Conservation (phyloP, 2,888 invertebrate species). For the Xestia sexstrigata region DNA sequence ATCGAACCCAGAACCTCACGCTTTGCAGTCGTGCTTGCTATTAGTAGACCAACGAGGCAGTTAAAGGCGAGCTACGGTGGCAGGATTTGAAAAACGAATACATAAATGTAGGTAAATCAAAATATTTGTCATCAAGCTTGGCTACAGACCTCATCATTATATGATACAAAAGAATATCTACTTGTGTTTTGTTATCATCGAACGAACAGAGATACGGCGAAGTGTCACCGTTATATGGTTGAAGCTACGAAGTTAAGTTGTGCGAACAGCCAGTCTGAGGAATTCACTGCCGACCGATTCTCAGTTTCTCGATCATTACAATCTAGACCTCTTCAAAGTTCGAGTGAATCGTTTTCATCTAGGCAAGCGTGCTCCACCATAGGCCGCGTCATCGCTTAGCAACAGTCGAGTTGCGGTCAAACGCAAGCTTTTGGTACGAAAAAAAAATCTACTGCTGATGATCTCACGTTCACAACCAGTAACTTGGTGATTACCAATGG, state of each 20-base stretch:
- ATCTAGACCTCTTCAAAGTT: background rate
- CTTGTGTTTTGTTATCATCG: background rate
- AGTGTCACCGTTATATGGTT: background rate
- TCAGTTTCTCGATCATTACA: background rate
- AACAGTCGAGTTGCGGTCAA: background rate
- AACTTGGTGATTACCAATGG: background rate
- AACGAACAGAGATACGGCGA: background rate
- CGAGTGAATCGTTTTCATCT: background rate
- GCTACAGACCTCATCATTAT: too few relatives aligned
- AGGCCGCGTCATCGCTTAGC: background rate
- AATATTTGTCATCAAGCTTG: background rate
- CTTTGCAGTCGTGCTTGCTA: too few relatives aligned
- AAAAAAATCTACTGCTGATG: background rate
- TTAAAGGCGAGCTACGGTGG: too few relatives aligned
- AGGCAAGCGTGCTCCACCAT: background rate
- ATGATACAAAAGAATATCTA: background rate
- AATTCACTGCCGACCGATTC: background rate
- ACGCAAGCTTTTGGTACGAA: background rate
- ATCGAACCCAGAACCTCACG: too few relatives aligned
- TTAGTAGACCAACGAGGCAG: too few relatives aligned
- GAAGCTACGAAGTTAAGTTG: background rate
- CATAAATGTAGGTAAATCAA: too few relatives aligned
- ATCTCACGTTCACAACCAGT: background rate
- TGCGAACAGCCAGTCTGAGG: too few relatives aligned
- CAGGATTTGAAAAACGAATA: too few relatives aligned